Evolutionary conservation across 2,113 vertebrate genomes (phyloP), one percentile per base, ranked within the genome.

Genomic region (Choloepus hoffmanni): DNA sequence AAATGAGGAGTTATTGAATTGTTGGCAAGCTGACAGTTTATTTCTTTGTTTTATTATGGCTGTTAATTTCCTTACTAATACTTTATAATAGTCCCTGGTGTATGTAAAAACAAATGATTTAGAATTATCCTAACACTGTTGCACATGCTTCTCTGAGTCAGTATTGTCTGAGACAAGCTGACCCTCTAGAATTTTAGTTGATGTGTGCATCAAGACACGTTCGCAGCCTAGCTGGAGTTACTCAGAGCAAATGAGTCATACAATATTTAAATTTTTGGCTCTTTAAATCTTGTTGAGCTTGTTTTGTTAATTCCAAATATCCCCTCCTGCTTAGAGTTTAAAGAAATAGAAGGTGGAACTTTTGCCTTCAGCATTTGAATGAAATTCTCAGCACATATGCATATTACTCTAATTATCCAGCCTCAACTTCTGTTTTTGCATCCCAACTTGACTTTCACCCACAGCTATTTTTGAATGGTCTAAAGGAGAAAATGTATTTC

Each of bases 231-330:
- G 58, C 78, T 72, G 9, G 89, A 97, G 78, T 97, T 95, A 95
- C 89, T 93, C 92, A 95, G 86, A 97, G 83, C 26, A 97, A 88
- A 88, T 98, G 97, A 98, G 93, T 98, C 96, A 97, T 55, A 62
- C 73, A 55, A 8, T 79, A 0, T 60, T 79, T 81, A 82, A 97
- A 97, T 96, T 67, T 87, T 93, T 93, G 86, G 55, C 81, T 79
- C 3, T 83, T 85, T 78, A 72, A 45, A 74, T 93, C 87, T 88
- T 78, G 89, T 68, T 19, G 21, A 85, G 62, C 93, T 92, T 90
- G 78, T 86, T 96, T 94, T 74, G 15, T 24, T 28, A 28, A 90
- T 21, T 40, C 45, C 82, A 95, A 90, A 48, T 53, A 79, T 90
- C 62, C 58, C 65, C 45, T 96, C 83, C 93, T 40, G 48, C 13